phyloP scores from a whole-genome alignment of 2,797 vertebrate species.

The Poeciliopsis infans region DNA sequence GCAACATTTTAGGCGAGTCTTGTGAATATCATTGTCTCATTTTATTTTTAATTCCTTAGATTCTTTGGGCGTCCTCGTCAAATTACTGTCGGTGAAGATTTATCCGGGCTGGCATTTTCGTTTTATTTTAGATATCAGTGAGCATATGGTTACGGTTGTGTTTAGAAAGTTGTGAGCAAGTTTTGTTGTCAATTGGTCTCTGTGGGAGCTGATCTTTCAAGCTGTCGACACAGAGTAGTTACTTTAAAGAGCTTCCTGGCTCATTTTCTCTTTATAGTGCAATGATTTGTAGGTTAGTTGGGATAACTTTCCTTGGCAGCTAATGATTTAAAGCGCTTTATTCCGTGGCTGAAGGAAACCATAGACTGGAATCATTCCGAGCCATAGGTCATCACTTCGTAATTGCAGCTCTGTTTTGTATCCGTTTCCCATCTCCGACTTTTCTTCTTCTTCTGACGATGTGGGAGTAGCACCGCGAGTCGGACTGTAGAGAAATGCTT shows the following conservation, averaged over 20 bases:
- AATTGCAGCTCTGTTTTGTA: slow-evolving; percentile 32
- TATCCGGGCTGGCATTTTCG: slow-evolving; percentile 40
- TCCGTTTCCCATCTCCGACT: slow-evolving; percentile 29
- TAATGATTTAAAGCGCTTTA: slow-evolving; percentile 67
- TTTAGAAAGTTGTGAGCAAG: slow-evolving; percentile 10
- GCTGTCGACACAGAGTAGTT: slow-evolving; percentile 15
- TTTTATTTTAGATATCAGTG: slow-evolving; percentile 15
- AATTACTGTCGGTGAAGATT: slow-evolving; percentile 33
- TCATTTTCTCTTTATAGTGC: slow-evolving; percentile 43
- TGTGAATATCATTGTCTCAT: slow-evolving; percentile 46
- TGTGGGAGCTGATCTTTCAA: slow-evolving; percentile 32
- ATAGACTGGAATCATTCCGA: slow-evolving; percentile 71
- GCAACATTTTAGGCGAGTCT: slow-evolving; percentile 40
- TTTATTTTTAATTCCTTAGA: slow-evolving; percentile 41
- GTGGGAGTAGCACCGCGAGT: slow-evolving; percentile 23
- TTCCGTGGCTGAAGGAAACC: slow-evolving; percentile 44
- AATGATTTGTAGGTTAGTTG: slow-evolving; percentile 58
- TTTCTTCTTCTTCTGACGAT: slow-evolving; percentile 29
- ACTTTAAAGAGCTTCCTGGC: slow-evolving; percentile 41
- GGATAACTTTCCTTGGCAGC: slow-evolving; percentile 68
- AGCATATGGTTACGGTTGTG: slow-evolving; percentile 2
- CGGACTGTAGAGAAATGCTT: slow-evolving; percentile 16
- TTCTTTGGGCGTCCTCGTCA: slow-evolving; percentile 27
- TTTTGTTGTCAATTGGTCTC: slow-evolving; percentile 36
- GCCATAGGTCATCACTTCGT: slow-evolving; percentile 40